Evolutionary conservation across 2,113 vertebrate genomes (phyloP).

Genomic region (Stomatorhinus ivindoensis): DNA sequence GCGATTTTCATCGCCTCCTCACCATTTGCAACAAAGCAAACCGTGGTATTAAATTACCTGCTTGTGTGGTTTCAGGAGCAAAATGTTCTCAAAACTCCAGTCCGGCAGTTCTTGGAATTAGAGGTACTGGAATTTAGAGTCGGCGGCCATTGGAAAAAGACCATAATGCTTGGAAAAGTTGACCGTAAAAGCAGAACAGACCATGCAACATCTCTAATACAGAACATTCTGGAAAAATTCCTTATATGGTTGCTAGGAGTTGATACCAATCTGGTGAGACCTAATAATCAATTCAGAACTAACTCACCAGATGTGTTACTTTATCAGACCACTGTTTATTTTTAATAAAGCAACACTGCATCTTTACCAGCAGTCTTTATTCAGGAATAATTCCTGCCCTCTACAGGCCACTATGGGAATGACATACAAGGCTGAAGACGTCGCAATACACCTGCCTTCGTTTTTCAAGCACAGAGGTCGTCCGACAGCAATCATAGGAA

Average conservation of each 20-base stretch:
- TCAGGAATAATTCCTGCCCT: background rate
- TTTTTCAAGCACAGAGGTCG: background rate
- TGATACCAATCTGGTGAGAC: background rate
- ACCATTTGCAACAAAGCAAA: background rate
- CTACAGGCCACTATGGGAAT: background rate
- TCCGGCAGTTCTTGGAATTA: background rate
- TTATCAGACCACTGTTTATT: background rate
- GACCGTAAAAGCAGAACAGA: background rate
- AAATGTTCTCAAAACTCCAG: background rate
- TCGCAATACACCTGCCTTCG: background rate
- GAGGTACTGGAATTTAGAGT: background rate
- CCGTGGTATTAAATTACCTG: background rate
- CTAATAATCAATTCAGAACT: background rate
- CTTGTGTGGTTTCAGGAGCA: background rate
- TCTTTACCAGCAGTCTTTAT: background rate
- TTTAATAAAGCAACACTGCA: background rate
- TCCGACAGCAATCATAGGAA: background rate
- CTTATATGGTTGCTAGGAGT: background rate
- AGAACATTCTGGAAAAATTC: background rate
- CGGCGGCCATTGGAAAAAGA: background rate
- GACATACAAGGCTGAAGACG: background rate
- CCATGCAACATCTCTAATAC: background rate
- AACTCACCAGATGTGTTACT: background rate
- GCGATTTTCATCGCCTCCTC: background rate
- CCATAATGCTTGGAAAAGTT: background rate